Evolutionary conservation across 1,140 invertebrate species (phyloP), one percentile per base, ranked within the genome.

Genomic region (Macrocentrus cingulum): DNA sequence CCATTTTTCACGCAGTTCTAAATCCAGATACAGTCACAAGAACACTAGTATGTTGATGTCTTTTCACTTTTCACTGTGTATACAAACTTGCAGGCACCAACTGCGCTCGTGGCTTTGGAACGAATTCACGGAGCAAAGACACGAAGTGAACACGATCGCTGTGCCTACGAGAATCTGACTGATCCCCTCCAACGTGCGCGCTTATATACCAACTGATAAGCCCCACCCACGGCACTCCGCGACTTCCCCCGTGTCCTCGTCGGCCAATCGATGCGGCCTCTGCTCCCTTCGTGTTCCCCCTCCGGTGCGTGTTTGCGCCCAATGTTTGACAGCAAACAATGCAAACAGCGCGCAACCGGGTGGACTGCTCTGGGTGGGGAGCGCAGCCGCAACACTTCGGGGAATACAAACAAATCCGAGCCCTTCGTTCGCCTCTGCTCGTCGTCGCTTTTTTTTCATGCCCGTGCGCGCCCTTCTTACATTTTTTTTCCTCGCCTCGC

Each of bases 261-360:
- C 18, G n/a, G 41, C 74, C 71, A 72, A 71, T 75, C 18, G 48
- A 1, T 2, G 18, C n/a, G 0, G 39, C 16, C 0, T 2, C 1
- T 1, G 11, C 7, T 2, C 45, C 29, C 36, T 36, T 2, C 42
- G 9, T 7, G 39, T 15, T 41, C 45, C 62, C 70, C 61, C 64
- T 51, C 45, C 32, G 20, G 13, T n/a, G 5, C 19, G 36, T 63
- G 59, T 63, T 70, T 70, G 64, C 58, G 59, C 62, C 70, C 74
- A 74, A 74, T 76, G 75, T 76, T 75, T 76, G 72, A 71, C 71
- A 69, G 66, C 68, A 75, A 76, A 77, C 66, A 72, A 70, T 74
- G 72, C 66, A 68, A 69, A 70, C 67, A 68, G 58, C 46, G 62
- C 46, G 59, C 29, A 2, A 49, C 45, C 19, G 20, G 7, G n/a